These are phyloP conservation scores for Eristalis pertinax DNA, from an alignment of 2,888 invertebrate genomes.

Conservation along the genomic window DNA sequence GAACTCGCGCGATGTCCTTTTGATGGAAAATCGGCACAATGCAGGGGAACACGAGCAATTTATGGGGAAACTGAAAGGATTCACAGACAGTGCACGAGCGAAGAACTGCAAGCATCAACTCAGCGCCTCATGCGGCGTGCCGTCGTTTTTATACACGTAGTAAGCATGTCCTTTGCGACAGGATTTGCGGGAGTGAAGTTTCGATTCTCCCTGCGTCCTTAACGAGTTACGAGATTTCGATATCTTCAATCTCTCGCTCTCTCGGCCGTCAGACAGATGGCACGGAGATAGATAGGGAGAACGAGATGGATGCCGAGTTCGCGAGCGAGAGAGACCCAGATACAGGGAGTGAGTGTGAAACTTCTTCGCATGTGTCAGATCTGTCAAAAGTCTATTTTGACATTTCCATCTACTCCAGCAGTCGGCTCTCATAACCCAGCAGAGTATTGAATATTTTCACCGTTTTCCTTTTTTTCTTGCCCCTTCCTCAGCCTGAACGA, in stretches of 20 bases:
- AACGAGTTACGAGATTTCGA: constrained; percentile 15
- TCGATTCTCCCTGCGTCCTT: constrained; percentile 18
- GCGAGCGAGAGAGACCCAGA: background rate
- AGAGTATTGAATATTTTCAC: background rate
- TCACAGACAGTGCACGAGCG: constrained; percentile 27
- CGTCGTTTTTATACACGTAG: constrained; percentile 56
- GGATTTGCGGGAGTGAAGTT: background rate
- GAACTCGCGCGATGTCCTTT: constrained; percentile 22
- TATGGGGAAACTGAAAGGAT: constrained; percentile 13
- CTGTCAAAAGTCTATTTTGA: constrained; percentile 44
- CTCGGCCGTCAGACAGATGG: background rate
- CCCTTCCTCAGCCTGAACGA: background rate
- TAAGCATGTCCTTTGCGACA: constrained; percentile 31
- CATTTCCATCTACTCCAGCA: constrained; percentile 9
- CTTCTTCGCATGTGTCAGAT: constrained; percentile 65
- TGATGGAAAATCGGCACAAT: background rate
- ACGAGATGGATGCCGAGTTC: background rate
- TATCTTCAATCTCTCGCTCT: constrained; percentile 14
- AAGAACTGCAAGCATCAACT: constrained; percentile 58
- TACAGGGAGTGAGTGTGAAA: background rate
- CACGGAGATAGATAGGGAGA: background rate
- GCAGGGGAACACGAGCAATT: background rate
- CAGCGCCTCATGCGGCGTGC: constrained; percentile 48
- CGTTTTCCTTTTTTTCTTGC: background rate
- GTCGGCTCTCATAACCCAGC: background rate